Conservation (phyloP, 2,797 vertebrate genomes). For the Chloroceryle inda region DNA sequence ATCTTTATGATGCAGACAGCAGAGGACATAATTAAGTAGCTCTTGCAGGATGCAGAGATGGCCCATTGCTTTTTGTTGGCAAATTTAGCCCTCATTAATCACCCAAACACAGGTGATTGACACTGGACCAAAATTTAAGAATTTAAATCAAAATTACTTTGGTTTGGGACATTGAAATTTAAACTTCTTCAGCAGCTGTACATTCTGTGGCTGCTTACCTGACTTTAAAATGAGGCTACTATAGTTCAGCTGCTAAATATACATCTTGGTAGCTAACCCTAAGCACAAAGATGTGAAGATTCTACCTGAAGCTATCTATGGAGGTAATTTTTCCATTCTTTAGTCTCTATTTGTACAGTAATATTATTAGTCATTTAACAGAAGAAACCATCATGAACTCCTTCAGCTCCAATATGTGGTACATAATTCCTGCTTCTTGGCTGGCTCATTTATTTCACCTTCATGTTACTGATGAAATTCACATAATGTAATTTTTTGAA, state of each 20-base stretch:
- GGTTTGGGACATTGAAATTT: background rate
- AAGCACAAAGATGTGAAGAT: background rate
- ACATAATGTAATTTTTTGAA: background rate
- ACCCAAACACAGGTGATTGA: fast-evolving
- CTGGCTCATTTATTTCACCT: background rate
- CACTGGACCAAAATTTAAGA: background rate
- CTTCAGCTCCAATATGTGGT: background rate
- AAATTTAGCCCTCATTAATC: background rate
- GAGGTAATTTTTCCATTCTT: background rate
- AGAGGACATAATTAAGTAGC: background rate
- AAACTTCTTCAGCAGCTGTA: background rate
- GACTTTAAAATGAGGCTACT: background rate
- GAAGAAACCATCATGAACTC: background rate
- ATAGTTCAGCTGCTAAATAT: background rate
- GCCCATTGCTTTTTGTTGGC: background rate
- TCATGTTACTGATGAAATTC: background rate
- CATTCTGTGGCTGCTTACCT: background rate
- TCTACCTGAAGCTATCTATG: background rate
- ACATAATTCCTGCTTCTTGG: background rate
- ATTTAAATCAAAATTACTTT: background rate
- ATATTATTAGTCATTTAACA: background rate
- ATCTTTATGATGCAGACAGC: fast-evolving
- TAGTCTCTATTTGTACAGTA: background rate
- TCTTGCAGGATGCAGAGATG: fast-evolving
- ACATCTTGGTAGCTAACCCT: background rate